phyloP scores from a whole-genome alignment of 2,797 vertebrate species.

The Choloepus didactylus region DNA sequence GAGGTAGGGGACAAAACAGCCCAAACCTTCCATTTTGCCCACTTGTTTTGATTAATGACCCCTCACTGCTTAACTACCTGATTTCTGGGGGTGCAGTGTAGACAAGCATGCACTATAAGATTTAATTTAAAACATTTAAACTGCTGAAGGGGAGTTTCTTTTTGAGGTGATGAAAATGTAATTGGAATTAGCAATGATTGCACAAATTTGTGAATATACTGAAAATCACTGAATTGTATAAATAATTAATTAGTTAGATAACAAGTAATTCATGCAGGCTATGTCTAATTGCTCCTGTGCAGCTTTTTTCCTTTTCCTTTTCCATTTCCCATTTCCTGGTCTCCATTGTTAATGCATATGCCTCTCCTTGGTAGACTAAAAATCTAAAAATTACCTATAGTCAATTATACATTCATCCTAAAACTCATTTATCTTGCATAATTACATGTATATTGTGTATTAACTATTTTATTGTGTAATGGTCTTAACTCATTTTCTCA shows the following conservation, averaged over 20 bases:
- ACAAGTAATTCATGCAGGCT: not conserved
- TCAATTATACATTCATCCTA: not conserved
- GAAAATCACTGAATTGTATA: not conserved
- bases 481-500: not conserved
- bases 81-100: not conserved
- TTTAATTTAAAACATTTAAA: not conserved
- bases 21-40: not conserved
- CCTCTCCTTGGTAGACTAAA: not conserved
- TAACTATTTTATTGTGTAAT: not conserved
- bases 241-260: not conserved
- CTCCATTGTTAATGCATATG: not conserved
- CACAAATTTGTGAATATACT: not conserved
- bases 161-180: not conserved
- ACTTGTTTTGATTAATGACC: not conserved
- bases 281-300: not conserved
- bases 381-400: not conserved
- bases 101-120: not conserved
- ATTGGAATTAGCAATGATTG: not conserved
- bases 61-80: not conserved
- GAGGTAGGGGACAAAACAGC: not conserved
- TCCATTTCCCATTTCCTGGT: not conserved
- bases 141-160: not conserved
- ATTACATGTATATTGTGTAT: not conserved
- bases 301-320: not conserved
- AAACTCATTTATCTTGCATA: not conserved